These are phyloP conservation scores for Neocloeon triangulifer DNA, from an alignment of 1,140 invertebrate genomes.

Conservation along the genomic window DNA sequence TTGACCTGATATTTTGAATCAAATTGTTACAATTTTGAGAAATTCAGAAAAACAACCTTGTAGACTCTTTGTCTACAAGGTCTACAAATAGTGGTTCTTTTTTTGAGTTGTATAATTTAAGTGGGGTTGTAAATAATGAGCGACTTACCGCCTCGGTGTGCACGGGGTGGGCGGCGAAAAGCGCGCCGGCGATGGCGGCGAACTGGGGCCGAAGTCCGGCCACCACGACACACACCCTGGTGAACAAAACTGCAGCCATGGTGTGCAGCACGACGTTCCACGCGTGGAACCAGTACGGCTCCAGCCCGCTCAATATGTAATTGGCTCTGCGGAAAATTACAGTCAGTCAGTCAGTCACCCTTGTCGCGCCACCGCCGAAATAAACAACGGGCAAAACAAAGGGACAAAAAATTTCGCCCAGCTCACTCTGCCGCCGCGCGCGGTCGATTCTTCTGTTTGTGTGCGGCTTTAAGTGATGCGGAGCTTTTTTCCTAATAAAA, in stretches of 20 bases:
- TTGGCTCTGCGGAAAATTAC: constrained; percentile 49
- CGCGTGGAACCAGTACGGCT: constrained; percentile 47
- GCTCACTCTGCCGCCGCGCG: too few relatives aligned
- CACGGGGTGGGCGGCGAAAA: constrained; percentile 76
- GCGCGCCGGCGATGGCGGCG: constrained; percentile 36
- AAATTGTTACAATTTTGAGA: too few relatives aligned
- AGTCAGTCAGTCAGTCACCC: too few relatives aligned
- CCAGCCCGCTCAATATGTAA: constrained; percentile 38
- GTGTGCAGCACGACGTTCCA: constrained; percentile 52
- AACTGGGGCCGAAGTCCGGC: constrained; percentile 37
- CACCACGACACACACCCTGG: constrained; percentile 34
- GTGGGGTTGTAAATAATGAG: constrained; percentile 1
- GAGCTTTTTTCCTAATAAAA: too few relatives aligned
- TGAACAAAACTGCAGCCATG: constrained; percentile 42
- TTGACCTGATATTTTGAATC: not conserved
- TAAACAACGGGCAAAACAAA: too few relatives aligned
- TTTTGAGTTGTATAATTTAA: not conserved
- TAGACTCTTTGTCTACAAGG: too few relatives aligned
- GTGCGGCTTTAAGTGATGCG: too few relatives aligned
- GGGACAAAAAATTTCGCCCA: too few relatives aligned
- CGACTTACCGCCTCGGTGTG: constrained; percentile 70
- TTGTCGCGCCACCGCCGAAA: too few relatives aligned
- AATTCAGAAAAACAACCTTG: too few relatives aligned
- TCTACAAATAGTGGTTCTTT: not conserved
- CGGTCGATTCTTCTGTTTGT: too few relatives aligned